A percentile compares a stretch with the other conserved stretches of the same genome.
Conservation (phyloP, 1,140 invertebrate species). For the Ganaspis sp. region DNA sequence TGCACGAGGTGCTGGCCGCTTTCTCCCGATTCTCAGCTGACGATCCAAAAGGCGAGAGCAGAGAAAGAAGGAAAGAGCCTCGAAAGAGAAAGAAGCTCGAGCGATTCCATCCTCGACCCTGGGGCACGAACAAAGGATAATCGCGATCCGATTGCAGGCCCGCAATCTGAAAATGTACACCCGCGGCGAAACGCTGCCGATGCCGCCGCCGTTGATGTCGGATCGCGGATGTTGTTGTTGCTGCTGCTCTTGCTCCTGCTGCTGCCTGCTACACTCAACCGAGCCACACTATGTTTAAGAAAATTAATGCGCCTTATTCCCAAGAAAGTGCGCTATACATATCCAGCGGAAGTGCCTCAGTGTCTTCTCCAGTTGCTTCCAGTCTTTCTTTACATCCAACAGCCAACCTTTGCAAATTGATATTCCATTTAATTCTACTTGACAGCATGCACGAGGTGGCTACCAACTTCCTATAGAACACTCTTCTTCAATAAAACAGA, state of each 20-base stretch:
- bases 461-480: too few relatives aligned
- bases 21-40: slow-evolving; percentile 27
- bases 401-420: slow-evolving; percentile 50
- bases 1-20: slow-evolving; percentile 18
- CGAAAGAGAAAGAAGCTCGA: not conserved
- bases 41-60: slow-evolving; percentile 4
- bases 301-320: slow-evolving; percentile 34
- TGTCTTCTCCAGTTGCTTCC: slow-evolving; percentile 11
- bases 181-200: slow-evolving; percentile 21
- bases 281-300: slow-evolving; percentile 30
- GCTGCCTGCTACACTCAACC: not conserved
- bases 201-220: not conserved
- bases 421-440: slow-evolving; percentile 58
- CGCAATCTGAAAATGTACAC: slow-evolving; percentile 28
- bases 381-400: not conserved
- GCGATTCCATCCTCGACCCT: slow-evolving; percentile 21
- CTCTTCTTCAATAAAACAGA: too few relatives aligned
- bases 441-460: slow-evolving; percentile 49
- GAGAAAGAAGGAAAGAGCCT: not conserved
- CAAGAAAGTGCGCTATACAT: slow-evolving; percentile 7
- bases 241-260: not conserved
- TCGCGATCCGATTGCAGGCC: slow-evolving; percentile 24
- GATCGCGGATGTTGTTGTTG: slow-evolving; percentile 19
- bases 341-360: slow-evolving; percentile 6
- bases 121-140: slow-evolving; percentile 29